Evolutionary conservation across 2,888 invertebrate genomes (phyloP).

Genomic region (Lepas anatifera): DNA sequence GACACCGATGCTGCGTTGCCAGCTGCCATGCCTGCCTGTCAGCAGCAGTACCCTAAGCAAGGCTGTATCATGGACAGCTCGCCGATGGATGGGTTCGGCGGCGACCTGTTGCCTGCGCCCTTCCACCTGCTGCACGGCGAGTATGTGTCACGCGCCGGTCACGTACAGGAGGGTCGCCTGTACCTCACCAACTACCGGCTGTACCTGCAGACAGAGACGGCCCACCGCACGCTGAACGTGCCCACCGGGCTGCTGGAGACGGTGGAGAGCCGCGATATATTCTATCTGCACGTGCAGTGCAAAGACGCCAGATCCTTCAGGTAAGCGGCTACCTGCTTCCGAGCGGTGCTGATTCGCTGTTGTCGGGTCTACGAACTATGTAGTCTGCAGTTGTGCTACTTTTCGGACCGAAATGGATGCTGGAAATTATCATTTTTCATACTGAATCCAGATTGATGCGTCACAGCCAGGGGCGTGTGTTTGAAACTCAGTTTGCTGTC

Average conservation of each 20-base stretch:
- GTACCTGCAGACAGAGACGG: constrained; percentile 17
- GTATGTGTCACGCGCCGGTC: not conserved
- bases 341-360: too few species aligned
- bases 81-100: not conserved
- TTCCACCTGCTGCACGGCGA: constrained; percentile 6
- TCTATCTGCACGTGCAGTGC: constrained; percentile 70
- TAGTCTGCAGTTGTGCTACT: too few species aligned
- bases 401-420: too few species aligned
- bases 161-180: not conserved
- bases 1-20: too few species aligned
- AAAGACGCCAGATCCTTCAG: constrained; percentile 83
- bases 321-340: too few species aligned
- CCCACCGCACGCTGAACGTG: constrained; percentile 18
- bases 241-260: constrained; percentile 23
- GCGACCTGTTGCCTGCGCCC: not conserved
- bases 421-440: too few species aligned
- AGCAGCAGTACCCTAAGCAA: not conserved
- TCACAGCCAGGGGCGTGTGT: too few species aligned
- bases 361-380: too few species aligned
- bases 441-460: too few species aligned
- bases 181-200: constrained; percentile 22
- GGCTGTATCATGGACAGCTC: not conserved
- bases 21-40: not conserved
- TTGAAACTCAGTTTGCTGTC: too few species aligned
- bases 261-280: constrained; percentile 71